These are phyloP conservation scores for Hermetia illucens DNA, from an alignment of 1,140 invertebrate species.

Conservation along the genomic window DNA sequence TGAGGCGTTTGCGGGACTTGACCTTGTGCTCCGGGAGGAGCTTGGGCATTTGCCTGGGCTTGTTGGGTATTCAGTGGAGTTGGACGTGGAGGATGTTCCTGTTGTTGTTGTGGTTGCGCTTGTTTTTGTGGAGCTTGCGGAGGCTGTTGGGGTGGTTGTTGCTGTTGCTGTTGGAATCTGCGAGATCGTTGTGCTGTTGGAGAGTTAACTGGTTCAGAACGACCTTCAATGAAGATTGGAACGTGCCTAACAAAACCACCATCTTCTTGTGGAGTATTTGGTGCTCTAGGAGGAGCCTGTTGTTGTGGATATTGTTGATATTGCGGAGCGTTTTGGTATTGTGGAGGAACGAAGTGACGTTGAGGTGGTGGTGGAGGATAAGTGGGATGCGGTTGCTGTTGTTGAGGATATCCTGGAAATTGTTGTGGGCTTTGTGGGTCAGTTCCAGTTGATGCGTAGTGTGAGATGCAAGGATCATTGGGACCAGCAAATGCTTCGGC, in stretches of 20 bases:
- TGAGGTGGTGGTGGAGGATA: constrained; percentile 4
- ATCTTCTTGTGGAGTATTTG: constrained; percentile 24
- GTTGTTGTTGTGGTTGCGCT: constrained; percentile 13
- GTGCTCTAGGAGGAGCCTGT: constrained; percentile 15
- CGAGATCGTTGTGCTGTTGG: constrained; percentile 31
- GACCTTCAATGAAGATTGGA: constrained; percentile 73
- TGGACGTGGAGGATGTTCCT: constrained; percentile 16
- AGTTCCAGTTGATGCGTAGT: constrained; percentile 4
- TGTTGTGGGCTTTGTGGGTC: constrained; percentile 11
- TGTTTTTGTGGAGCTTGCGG: constrained; percentile 28
- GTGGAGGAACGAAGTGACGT: constrained; percentile 6
- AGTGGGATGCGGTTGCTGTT: constrained; percentile 12
- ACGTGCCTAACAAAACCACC: constrained; percentile 52
- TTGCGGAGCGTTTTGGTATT: constrained; percentile 3
- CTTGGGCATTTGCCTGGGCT: constrained; percentile 14
- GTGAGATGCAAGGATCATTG: constrained; percentile 10
- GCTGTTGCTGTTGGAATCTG: constrained; percentile 26
- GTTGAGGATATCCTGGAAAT: constrained; percentile 16
- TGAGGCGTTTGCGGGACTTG: constrained; percentile 30
- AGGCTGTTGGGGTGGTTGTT: constrained; percentile 17
- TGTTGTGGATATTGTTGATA: constrained; percentile 24
- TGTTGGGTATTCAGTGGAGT: constrained; percentile 19
- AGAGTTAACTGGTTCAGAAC: constrained; percentile 49
- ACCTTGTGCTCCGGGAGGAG: constrained; percentile 17
- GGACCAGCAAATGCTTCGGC: constrained; percentile 10